These are phyloP conservation scores for Incurvaria masculella DNA, from an alignment of 2,888 invertebrate species.

Conservation along the genomic window DNA sequence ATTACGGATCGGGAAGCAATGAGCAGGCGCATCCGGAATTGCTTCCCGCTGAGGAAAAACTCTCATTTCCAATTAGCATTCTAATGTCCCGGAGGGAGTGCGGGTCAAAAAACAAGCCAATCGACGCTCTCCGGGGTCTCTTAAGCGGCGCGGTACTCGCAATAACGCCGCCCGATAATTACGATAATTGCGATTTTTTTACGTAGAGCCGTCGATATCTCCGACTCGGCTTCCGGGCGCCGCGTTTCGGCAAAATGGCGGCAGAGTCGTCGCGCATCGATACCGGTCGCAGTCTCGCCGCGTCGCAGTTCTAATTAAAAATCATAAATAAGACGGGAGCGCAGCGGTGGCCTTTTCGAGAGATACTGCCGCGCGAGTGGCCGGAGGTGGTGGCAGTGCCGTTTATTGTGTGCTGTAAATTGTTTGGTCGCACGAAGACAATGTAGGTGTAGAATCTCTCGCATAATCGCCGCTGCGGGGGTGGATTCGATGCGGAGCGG, in stretches of 20 bases:
- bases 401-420: neutral
- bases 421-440: conserved; percentile 2
- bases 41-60: too few species aligned
- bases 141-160: too few species aligned
- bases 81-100: neutral
- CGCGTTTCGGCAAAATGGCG: too few species aligned
- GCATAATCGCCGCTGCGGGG: conserved; percentile 7
- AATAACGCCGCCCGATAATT: too few species aligned
- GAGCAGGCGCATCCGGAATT: neutral
- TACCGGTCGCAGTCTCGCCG: neutral
- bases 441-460: conserved; percentile 6
- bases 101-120: neutral
- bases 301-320: neutral
- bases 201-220: too few species aligned
- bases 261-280: neutral
- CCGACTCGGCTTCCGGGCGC: too few species aligned
- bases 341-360: neutral
- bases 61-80: neutral
- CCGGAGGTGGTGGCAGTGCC: neutral
- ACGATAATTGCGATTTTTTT: too few species aligned
- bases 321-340: neutral
- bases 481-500: neutral
- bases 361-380: neutral
- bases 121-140: neutral
- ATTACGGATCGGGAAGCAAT: neutral